phyloP scores from a whole-genome alignment of 2,113 vertebrate genomes.

The Mystacornis crossleyi region DNA sequence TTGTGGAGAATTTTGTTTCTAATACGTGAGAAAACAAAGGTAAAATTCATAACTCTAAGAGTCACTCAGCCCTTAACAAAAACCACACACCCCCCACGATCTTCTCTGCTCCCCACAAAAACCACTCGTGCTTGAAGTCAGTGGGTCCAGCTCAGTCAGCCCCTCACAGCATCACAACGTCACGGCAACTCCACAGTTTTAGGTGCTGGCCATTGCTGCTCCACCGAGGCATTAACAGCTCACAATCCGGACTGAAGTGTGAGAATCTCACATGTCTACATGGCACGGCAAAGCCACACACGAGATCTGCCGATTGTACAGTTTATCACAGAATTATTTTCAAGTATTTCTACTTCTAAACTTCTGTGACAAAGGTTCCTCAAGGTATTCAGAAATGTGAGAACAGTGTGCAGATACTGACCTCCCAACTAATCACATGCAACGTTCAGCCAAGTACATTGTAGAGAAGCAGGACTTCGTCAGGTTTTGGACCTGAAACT shows the following conservation, averaged over 20 bases:
- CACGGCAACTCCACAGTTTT: background rate
- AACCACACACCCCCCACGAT: background rate
- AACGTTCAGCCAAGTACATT: background rate
- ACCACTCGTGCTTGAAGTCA: rapidly evolving
- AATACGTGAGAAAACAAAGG: background rate
- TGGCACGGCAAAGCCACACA: rapidly evolving
- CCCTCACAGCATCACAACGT: rapidly evolving
- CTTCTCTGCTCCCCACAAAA: background rate
- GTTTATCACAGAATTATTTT: background rate
- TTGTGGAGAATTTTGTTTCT: background rate
- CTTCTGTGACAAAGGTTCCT: background rate
- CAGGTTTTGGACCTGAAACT: background rate
- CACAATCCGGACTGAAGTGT: background rate
- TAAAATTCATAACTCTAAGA: background rate
- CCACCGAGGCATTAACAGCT: background rate
- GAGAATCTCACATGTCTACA: rapidly evolving
- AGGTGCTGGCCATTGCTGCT: background rate
- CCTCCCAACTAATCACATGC: background rate
- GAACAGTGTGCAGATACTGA: background rate
- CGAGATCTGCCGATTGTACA: rapidly evolving
- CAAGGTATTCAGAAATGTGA: background rate
- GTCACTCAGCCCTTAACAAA: background rate
- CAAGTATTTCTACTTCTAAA: background rate
- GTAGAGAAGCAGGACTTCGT: background rate
- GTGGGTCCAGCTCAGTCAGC: background rate